These are phyloP conservation scores for Allacma fusca DNA, from an alignment of 2,888 invertebrate species.

Conservation along the genomic window DNA sequence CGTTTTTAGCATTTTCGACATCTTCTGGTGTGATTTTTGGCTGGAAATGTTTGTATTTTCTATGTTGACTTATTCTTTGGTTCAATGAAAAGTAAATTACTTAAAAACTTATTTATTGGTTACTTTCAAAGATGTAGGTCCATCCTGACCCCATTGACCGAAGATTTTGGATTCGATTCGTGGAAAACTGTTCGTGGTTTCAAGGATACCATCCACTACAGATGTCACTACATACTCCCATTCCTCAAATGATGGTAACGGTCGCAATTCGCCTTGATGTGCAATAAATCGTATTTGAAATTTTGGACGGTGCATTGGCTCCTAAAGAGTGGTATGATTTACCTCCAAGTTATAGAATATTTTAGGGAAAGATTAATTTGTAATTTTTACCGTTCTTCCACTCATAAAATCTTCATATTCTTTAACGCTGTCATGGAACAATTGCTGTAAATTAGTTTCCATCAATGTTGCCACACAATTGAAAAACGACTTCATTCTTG, in stretches of 20 bases:
- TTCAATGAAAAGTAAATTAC: too few species aligned
- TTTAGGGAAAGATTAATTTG: neutral
- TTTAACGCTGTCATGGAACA: slow-evolving; percentile 80
- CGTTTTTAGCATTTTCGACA: slow-evolving; percentile 71
- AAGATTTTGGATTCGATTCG: slow-evolving; percentile 76
- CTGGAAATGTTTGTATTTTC: slow-evolving; percentile 64
- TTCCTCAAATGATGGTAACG: slow-evolving; percentile 74
- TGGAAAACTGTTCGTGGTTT: slow-evolving; percentile 76
- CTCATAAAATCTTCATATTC: slow-evolving; percentile 80
- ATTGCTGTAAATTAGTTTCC: slow-evolving; percentile 84
- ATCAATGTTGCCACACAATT: slow-evolving; percentile 85
- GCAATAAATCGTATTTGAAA: slow-evolving; percentile 57
- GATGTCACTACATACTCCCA: slow-evolving; percentile 76
- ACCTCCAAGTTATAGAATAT: neutral
- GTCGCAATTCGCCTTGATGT: slow-evolving; percentile 53
- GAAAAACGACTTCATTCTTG: slow-evolving; percentile 78
- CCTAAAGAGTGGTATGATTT: slow-evolving; percentile 41
- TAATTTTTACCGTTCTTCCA: slow-evolving; percentile 76
- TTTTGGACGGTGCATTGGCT: slow-evolving; percentile 57
- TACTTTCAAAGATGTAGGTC: slow-evolving; percentile 35
- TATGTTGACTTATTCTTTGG: too few species aligned
- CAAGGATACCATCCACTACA: slow-evolving; percentile 77
- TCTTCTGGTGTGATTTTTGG: slow-evolving; percentile 79
- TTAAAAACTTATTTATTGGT: neutral
- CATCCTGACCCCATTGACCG: slow-evolving; percentile 55